These are phyloP conservation scores for Dynastes maya DNA, from an alignment of 2,888 invertebrate genomes.

Conservation along the genomic window DNA sequence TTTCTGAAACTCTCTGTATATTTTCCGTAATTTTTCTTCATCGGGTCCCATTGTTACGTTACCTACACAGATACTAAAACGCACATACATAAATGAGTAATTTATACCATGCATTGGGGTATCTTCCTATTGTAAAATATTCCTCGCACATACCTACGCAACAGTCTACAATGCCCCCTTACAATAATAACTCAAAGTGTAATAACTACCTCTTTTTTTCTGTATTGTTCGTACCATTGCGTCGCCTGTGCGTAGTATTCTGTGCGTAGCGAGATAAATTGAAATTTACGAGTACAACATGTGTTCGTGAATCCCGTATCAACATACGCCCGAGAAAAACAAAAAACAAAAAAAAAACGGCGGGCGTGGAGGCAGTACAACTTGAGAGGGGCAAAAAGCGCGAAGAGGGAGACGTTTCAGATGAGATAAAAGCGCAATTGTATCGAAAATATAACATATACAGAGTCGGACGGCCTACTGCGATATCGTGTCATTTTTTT, in stretches of 20 bases:
- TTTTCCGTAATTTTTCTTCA: no score
- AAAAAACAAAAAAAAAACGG: not conserved
- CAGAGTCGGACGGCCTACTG: not conserved
- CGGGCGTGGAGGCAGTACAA: not conserved
- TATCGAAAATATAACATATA: slow-evolving; percentile 37
- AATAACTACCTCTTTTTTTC: slow-evolving; percentile 4
- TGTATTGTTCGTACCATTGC: slow-evolving; percentile 2
- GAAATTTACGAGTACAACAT: slow-evolving; percentile 40
- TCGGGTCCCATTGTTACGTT: no score
- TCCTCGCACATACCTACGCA: not conserved
- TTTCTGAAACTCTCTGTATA: no score
- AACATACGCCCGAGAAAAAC: slow-evolving; percentile 10
- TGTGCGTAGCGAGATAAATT: slow-evolving; percentile 43
- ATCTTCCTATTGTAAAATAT: slow-evolving; percentile 15
- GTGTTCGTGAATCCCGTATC: slow-evolving; percentile 39
- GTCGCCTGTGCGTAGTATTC: slow-evolving; percentile 1
- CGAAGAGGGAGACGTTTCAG: slow-evolving; percentile 11
- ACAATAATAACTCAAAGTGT: slow-evolving; percentile 24
- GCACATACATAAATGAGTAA: no score
- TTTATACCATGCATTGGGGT: no score
- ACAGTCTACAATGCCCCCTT: not conserved
- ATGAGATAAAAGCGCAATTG: slow-evolving; percentile 39
- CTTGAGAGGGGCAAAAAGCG: not conserved
- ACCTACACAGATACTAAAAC: no score
- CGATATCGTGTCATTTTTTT: slow-evolving; percentile 1